phyloP scores from a whole-genome alignment of 2,888 invertebrate genomes.

The Xiphydria camelus region DNA sequence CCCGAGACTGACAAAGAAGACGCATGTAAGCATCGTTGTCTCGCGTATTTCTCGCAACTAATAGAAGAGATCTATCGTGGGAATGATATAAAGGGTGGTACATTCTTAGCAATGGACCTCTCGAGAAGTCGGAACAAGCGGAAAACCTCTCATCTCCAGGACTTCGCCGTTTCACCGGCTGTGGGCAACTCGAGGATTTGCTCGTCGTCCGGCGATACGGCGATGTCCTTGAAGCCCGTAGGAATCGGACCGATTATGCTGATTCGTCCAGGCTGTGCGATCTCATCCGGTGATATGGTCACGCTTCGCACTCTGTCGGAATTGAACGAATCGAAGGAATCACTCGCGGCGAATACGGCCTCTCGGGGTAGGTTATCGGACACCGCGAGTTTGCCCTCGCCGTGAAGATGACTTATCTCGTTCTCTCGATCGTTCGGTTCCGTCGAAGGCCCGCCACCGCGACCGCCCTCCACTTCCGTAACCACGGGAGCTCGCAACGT shows the following conservation, averaged over 20 bases:
- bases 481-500: too few relatives aligned
- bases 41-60: neutral
- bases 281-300: constrained; percentile 4
- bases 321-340: too few relatives aligned
- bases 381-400: too few relatives aligned
- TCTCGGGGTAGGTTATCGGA: too few relatives aligned
- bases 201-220: neutral
- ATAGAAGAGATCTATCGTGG: neutral
- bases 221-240: constrained; percentile 7
- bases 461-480: too few relatives aligned
- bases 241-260: constrained; percentile 7
- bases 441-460: too few relatives aligned
- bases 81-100: neutral
- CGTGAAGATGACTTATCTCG: too few relatives aligned
- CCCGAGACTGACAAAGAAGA: too few relatives aligned
- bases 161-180: neutral
- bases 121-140: neutral
- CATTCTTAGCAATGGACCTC: neutral
- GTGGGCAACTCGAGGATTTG: constrained; percentile 1
- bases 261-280: constrained; percentile 7
- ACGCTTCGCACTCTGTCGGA: neutral
- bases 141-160: neutral
- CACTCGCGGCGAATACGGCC: too few relatives aligned
- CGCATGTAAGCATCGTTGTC: too few relatives aligned
- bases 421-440: too few relatives aligned